A percentile compares a stretch with the other conserved stretches of the same genome.
phyloP scores from a whole-genome alignment of 2,888 invertebrate genomes.

The Caenorhabditis sp. region DNA sequence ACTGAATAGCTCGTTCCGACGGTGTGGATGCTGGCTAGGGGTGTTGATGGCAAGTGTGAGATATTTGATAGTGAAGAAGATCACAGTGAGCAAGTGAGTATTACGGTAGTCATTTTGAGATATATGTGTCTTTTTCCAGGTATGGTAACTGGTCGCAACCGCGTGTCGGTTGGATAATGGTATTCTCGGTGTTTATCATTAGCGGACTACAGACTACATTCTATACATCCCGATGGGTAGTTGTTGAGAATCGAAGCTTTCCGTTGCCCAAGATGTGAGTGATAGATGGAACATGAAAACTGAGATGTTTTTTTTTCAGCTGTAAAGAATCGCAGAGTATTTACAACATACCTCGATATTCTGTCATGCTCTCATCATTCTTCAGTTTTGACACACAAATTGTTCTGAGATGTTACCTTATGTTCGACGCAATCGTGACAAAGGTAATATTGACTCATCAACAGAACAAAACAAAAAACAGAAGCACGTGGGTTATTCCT shows the following conservation, averaged over 20 bases:
- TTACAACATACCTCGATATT: constrained; percentile 1
- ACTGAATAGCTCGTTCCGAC: constrained; percentile 11
- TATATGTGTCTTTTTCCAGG: not conserved
- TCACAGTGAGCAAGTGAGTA: constrained; percentile 4
- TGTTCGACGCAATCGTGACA: constrained; percentile 33
- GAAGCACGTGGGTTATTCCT: not conserved
- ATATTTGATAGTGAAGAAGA: constrained; percentile 17
- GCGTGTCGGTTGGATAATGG: constrained; percentile 24
- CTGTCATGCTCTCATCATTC: constrained; percentile 12
- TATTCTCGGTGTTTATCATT: not conserved
- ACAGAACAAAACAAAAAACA: not conserved
- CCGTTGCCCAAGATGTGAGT: constrained; percentile 28
- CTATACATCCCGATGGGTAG: constrained; percentile 10
- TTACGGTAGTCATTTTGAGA: too few relatives aligned
- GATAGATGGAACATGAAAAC: too few relatives aligned
- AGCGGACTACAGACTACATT: constrained; percentile 10
- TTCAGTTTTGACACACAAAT: constrained; percentile 36
- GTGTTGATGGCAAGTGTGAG: constrained; percentile 41
- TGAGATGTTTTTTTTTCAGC: constrained; percentile 17
- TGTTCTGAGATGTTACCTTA: constrained; percentile 29
- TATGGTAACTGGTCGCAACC: not conserved
- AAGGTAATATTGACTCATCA: constrained; percentile 15
- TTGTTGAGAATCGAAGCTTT: constrained; percentile 11
- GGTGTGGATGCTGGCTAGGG: constrained; percentile 41
- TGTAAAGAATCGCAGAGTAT: constrained; percentile 41